Percentiles rank a stretch among this genome's conserved stretches.
These are phyloP conservation scores for Dasyornis broadbenti DNA, from an alignment of 2,113 vertebrate species.

Conservation along the genomic window DNA sequence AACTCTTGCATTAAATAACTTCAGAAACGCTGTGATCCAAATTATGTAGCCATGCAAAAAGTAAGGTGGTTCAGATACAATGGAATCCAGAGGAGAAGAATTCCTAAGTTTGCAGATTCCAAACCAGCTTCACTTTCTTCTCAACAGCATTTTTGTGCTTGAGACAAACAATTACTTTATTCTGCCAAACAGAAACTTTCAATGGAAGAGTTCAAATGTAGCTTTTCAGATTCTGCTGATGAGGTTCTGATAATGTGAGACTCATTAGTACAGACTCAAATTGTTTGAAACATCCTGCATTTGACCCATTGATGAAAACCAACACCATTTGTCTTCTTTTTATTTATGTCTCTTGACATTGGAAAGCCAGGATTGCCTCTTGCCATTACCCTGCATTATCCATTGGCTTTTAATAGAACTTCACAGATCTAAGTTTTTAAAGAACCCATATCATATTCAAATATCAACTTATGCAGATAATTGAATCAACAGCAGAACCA, in stretches of 20 bases:
- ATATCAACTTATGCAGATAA: neutral
- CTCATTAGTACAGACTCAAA: neutral
- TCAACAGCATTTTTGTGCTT: constrained; percentile 1
- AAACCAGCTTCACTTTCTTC: constrained; percentile 19
- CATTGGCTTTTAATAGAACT: neutral
- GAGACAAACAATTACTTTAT: neutral
- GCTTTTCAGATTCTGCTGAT: neutral
- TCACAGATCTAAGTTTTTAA: neutral
- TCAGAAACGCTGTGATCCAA: neutral
- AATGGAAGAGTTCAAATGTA: neutral
- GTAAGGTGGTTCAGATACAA: neutral
- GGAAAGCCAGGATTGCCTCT: neutral
- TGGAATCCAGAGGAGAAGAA: constrained; percentile 18
- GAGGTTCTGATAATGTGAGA: neutral
- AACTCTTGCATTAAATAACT: neutral
- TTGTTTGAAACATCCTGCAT: neutral
- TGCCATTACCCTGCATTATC: neutral
- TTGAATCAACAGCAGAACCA: neutral
- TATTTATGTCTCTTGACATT: neutral
- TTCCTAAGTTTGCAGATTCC: constrained; percentile 19
- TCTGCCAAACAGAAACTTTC: neutral
- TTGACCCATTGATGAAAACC: neutral
- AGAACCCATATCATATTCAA: neutral
- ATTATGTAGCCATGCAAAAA: neutral
- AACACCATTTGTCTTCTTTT: neutral